Percentiles rank a stretch among this genome's conserved stretches.
phyloP scores from a whole-genome alignment of 1,140 invertebrate species.

The Episyrphus balteatus region DNA sequence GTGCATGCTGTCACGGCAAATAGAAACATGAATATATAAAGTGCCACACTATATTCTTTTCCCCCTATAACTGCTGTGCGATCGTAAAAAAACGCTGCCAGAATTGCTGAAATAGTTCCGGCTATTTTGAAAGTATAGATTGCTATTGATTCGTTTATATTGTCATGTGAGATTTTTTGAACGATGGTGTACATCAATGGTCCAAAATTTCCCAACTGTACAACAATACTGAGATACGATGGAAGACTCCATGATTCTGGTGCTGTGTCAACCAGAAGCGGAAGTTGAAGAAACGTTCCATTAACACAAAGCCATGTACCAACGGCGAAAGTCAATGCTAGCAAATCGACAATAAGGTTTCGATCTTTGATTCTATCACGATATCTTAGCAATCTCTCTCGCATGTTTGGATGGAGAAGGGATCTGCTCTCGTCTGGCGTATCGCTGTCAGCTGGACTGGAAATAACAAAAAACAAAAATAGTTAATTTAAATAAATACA shows the following conservation, averaged over 20 bases:
- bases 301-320: conserved; percentile 85
- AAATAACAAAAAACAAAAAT: background rate
- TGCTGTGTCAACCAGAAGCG: conserved; percentile 63
- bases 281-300: conserved; percentile 81
- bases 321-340: conserved; percentile 72
- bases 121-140: conserved; percentile 57
- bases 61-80: conserved; percentile 48
- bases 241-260: conserved; percentile 86
- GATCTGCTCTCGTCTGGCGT: conserved; percentile 14
- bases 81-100: conserved; percentile 66
- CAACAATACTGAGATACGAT: conserved; percentile 68
- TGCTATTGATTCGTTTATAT: conserved; percentile 46
- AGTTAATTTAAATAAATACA: no score
- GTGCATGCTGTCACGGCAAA: conserved; percentile 82
- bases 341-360: conserved; percentile 52
- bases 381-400: conserved; percentile 10
- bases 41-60: conserved; percentile 52
- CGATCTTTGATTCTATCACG: conserved; percentile 19
- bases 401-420: conserved; percentile 14
- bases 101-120: conserved; percentile 52
- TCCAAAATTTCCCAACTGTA: conserved; percentile 81
- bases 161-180: conserved; percentile 39
- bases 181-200: conserved; percentile 54
- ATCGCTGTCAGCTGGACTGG: conserved; percentile 11
- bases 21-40: conserved; percentile 67